phyloP scores from a whole-genome alignment of 92 coral and sea anemone genomes.

The Hydrozoanthus gracilis region DNA sequence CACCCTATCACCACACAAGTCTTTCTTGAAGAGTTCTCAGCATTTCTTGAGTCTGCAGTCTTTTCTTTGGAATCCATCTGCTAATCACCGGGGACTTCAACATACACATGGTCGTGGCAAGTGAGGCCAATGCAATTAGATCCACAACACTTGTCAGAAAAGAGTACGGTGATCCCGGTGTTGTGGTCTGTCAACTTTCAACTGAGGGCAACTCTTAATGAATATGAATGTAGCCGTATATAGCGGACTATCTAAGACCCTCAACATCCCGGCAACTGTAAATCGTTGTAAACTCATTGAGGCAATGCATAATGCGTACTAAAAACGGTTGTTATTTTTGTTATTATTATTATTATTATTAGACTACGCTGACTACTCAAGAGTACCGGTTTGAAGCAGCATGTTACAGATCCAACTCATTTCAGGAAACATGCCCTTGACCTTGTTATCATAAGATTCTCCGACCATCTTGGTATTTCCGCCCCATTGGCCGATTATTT shows the following conservation, averaged over 20 bases:
- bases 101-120: conserved; percentile 53
- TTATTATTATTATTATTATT: too few relatives aligned
- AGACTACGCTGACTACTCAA: conserved; percentile 47
- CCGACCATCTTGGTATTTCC: conserved; percentile 44
- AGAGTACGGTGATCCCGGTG: too few relatives aligned
- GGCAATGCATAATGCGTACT: too few relatives aligned
- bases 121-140: conserved; percentile 60
- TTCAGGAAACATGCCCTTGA: conserved; percentile 65
- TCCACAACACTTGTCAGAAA: too few relatives aligned
- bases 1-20: conserved; percentile 62
- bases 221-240: too few relatives aligned
- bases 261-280: too few relatives aligned
- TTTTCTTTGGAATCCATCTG: conserved; percentile 51
- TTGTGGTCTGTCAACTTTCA: too few relatives aligned
- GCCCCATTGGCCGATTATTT: conserved; percentile 42
- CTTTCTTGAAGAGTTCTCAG: conserved; percentile 63
- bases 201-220: too few relatives aligned
- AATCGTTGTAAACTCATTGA: too few relatives aligned
- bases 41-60: conserved; percentile 61
- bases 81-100: conserved; percentile 63
- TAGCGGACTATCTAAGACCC: too few relatives aligned
- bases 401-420: conserved; percentile 69
- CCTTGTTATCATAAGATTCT: conserved; percentile 47
- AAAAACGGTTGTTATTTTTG: too few relatives aligned
- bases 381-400: conserved; percentile 64